Base-by-base conservation (phyloP, 1,140 invertebrate species). In the Heterodera carotae region DNA sequence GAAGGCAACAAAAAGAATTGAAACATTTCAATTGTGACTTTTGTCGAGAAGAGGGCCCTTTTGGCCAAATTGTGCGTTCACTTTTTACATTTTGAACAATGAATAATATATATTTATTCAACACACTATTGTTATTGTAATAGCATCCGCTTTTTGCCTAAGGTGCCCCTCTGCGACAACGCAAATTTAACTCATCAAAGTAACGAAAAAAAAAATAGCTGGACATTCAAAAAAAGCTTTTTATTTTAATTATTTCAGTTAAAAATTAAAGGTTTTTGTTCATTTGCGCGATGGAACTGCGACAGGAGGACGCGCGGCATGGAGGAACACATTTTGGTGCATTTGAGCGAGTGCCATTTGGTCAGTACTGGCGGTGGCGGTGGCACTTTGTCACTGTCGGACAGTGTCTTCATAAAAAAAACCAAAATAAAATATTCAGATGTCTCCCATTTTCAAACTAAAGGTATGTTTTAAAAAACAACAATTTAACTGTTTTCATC, bases 281-380 rank as follows among this genome's bases (percentile, higher is more conserved):
- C 59, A 22, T 83, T 83, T 76, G 82, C 82, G n/a, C 59, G 73
- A 72, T 83, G 75, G 75, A 83, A 83, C 79, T 83, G 82, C 60
- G 71, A 79, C 29, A 59, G 62, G 43, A 25, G 80, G 22, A n/a
- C 25, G 43, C 43, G 43, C 27, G 71, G 69, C 0, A 22, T 48
- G n/a, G 82, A 83, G 74, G 83, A 83, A 56, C 48, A 48, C 12
- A 67, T 83, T 29, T 69, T 83, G 5, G 80, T 82, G 8, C 82
- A 83, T 73, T 56, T 83, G 22, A 83, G 82, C 33, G 76, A 36
- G 62, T 83, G 82, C 70, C 48, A 69, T 22, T n/a, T 56, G 22
- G 71, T 85, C n/a, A 74, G 59, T 64, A 22, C 25, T 71, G 74
- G n/a, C n/a, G n/a, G n/a, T n/a, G n/a, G n/a, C n/a, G n/a, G 75